Evolutionary conservation across 2,797 vertebrate genomes (phyloP).

Genomic region (Pangasius macronema): DNA sequence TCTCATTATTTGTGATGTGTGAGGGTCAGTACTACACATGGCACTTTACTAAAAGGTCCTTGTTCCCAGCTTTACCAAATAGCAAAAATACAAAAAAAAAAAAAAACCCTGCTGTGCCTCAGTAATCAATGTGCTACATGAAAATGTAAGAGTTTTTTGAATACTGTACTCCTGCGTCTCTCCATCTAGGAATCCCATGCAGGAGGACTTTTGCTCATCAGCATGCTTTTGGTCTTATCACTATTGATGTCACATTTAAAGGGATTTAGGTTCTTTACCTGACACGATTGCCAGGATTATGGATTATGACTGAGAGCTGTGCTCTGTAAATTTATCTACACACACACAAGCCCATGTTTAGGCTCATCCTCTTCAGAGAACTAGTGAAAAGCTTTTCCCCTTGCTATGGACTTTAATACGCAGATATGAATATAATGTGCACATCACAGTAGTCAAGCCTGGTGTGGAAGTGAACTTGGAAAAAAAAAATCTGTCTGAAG

Average conservation of each 20-base stretch:
- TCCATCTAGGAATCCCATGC: constrained; percentile 5
- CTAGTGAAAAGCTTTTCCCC: constrained; percentile 21
- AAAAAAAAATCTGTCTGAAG: background rate
- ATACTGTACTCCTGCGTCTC: background rate
- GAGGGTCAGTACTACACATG: constrained; percentile 31
- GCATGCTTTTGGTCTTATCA: constrained; percentile 48
- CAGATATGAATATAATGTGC: background rate
- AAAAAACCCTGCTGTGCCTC: background rate
- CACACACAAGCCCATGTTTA: constrained; percentile 34
- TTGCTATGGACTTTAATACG: constrained; percentile 29
- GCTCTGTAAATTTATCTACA: constrained; percentile 47
- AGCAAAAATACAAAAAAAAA: background rate
- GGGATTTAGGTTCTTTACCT: constrained; percentile 55
- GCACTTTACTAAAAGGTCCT: constrained; percentile 29
- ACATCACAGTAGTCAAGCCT: background rate
- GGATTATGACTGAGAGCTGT: constrained; percentile 50
- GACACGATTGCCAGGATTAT: constrained; percentile 52
- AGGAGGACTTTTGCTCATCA: constrained; percentile 35
- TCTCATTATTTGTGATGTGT: constrained; percentile 35
- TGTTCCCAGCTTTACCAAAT: constrained; percentile 25
- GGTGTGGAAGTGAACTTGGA: background rate
- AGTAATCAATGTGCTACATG: background rate
- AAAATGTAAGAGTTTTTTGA: constrained; percentile 2
- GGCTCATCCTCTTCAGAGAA: constrained; percentile 33
- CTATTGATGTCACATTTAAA: constrained; percentile 49